Evolutionary conservation across 2,113 vertebrate genomes (phyloP).

Genomic region (Perca fluviatilis): DNA sequence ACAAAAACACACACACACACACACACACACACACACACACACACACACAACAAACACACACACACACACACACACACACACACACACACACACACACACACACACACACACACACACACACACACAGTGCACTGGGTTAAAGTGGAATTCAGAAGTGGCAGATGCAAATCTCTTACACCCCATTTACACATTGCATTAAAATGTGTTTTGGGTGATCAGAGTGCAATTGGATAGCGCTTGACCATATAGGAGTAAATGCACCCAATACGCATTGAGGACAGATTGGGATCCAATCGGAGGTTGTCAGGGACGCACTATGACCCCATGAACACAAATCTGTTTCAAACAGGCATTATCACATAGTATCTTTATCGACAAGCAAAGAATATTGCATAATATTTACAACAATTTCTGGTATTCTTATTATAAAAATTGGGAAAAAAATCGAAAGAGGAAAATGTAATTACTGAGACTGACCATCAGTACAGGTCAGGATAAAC

Average conservation of each 20-base stretch:
- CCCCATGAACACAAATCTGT: background rate
- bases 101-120: background rate
- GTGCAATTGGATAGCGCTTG: no score
- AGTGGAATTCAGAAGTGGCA: slow-evolving; percentile 32
- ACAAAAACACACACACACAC: no score
- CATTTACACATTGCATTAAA: no score
- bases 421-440: background rate
- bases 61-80: no score
- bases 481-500: background rate
- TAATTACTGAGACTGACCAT: slow-evolving; percentile 1
- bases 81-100: no score
- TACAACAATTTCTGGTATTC: background rate
- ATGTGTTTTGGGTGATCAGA: no score
- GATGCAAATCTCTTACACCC: slow-evolving; percentile 30
- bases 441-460: background rate
- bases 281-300: no score
- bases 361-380: background rate
- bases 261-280: no score
- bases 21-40: no score
- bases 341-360: slow-evolving; percentile 17
- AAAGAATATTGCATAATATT: background rate
- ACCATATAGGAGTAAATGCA: no score
- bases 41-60: background rate
- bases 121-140: background rate
- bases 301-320: no score